Evolutionary conservation across 2,888 invertebrate genomes (phyloP), one percentile per base, ranked within the genome.

Genomic region (Globia sparganii): DNA sequence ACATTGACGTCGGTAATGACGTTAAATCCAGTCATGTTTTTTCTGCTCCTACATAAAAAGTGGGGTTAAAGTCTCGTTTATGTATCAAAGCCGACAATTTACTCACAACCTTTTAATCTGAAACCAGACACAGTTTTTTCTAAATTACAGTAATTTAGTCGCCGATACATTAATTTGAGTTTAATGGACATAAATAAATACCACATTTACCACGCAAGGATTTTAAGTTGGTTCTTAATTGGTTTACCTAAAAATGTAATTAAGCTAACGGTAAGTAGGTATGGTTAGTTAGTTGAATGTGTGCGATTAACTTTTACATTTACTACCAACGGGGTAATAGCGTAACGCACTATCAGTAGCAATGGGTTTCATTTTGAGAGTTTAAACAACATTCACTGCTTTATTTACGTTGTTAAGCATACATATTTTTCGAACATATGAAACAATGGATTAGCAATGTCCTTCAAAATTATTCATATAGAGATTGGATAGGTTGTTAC

Each of bases 71-170:
- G n/a, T 25, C 34, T 1, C 25, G 21, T n/a, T 53, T 25, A 6
- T 53, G 18, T 77, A 46, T n/a, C 2, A 46, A 58, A 78, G 13
- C n/a, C 46, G 21, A 40, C n/a, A 40, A n/a, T 31, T 15, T 34
- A n/a, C 34, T 3, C 25, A 62, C 4, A n/a, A 64, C 21, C 21
- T 43, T 21, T 43, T 21, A 65, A 21, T 62, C 46, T 18, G 1
- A 49, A 72, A 70, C 58, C 25, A 46, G 18, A 21, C 34, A 43
- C 56, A 21, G 37, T 68, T 66, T 69, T 83, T 59, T 83, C 11
- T 31, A 21, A 83, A 77, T 73, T 13, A 70, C 40, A 18, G 25
- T 71, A 43, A 74, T 68, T 71, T 56, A 13, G 65, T 13, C n/a
- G 53, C 4, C 40, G n/a, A 15, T 53, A 11, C 15, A 56, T 37